These are phyloP conservation scores for Glomeris marginata DNA, from an alignment of 2,888 invertebrate species.

Conservation along the genomic window DNA sequence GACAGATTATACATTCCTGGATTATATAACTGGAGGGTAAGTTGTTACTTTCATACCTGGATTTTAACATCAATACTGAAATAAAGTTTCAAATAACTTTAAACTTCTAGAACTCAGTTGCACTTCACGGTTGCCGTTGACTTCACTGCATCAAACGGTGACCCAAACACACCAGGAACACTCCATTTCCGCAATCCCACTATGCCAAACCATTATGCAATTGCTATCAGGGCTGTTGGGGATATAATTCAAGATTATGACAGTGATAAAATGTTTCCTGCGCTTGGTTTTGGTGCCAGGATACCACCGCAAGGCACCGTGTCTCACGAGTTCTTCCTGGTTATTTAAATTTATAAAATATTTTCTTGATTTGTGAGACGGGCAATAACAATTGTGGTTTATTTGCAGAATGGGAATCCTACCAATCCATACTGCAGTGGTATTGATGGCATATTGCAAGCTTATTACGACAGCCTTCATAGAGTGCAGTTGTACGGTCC, in stretches of 20 bases:
- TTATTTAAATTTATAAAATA: not conserved
- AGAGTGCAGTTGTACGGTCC: slow-evolving; percentile 37
- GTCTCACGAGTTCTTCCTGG: slow-evolving; percentile 33
- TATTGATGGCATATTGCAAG: slow-evolving; percentile 24
- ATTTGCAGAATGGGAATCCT: slow-evolving; percentile 32
- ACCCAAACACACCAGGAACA: slow-evolving; percentile 28
- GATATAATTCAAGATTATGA: slow-evolving; percentile 36
- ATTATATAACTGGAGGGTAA: slow-evolving; percentile 18
- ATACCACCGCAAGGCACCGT: slow-evolving; percentile 34
- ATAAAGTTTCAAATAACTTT: not conserved
- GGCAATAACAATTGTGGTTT: not conserved
- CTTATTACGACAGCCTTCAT: slow-evolving; percentile 24
- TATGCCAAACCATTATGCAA: slow-evolving; percentile 31
- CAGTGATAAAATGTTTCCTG: slow-evolving; percentile 35
- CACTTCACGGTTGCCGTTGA: not conserved
- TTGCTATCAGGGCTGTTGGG: slow-evolving; percentile 32
- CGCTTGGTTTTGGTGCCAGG: slow-evolving; percentile 33
- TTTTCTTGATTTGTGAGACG: too few relatives aligned
- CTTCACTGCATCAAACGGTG: slow-evolving; percentile 31
- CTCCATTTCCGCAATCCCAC: slow-evolving; percentile 32
- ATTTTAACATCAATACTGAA: not conserved
- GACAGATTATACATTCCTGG: slow-evolving; percentile 30
- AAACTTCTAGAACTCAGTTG: slow-evolving; percentile 24
- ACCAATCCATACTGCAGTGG: slow-evolving; percentile 33
- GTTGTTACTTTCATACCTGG: not conserved